Base-by-base conservation (phyloP, 2,888 invertebrate species). In the Drosophila aldrichi region DNA sequence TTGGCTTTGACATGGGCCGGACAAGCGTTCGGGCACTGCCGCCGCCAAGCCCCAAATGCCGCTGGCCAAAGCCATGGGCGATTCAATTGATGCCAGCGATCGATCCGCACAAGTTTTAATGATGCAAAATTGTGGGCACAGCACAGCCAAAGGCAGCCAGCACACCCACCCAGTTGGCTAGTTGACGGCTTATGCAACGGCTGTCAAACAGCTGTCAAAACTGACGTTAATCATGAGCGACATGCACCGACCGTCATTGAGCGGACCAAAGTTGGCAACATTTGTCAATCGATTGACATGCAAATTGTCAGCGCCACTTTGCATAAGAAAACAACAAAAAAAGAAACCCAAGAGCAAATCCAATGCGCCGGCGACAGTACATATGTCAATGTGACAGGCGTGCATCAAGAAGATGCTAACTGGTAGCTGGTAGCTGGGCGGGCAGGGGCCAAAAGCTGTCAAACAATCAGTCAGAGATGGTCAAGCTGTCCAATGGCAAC, bases 241-340 rank as follows among this genome's bases (percentile, higher is more conserved):
- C 84, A 74, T 76, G 66, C 44, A 49, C 52, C 84, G 87, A 70
- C 83, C 84, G 87, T 72, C 83, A 89, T 79, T 84, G 89, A 88
- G 58, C 59, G 61, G 60, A 22, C 84, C 89, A 88, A 84, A 88
- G 87, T 84, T 89, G 87, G 84, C 89, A 89, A 83, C 89, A 84
- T 84, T 84, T 84, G 84, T 84, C 84, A 89, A 86, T 64, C 87
- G 84, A 89, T 87, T 83, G 88, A 87, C 89, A 84, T 84, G 84
- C 84, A 84, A 84, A 84, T 84, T 87, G 84, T 79, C 89, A 83
- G 89, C 88, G 83, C 82, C 88, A 84, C 81, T 87, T 82, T 80
- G 73, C 81, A 81, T 79, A 62, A 66, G 67, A 62, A 64, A n/a
- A 55, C n/a, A 59, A 25, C 10, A 10, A 0, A 6, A 25, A 25